phyloP scores from a whole-genome alignment of 2,888 invertebrate species.

The Ormyrus pomaceus region DNA sequence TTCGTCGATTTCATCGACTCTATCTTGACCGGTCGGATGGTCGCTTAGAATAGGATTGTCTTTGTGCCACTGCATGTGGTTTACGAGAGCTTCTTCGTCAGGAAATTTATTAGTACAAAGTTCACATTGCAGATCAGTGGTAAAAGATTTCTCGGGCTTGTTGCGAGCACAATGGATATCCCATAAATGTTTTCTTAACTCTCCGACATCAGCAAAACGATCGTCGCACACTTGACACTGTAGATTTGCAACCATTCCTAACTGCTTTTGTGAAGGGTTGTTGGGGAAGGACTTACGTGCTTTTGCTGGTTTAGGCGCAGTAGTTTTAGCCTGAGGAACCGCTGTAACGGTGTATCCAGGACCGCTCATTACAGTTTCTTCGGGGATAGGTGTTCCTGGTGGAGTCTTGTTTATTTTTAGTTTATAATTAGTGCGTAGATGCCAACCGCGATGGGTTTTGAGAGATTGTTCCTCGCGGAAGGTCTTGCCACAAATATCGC shows the following conservation, averaged over 20 bases:
- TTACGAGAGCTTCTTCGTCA: slow-evolving; percentile 73
- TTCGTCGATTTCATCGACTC: too few relatives aligned
- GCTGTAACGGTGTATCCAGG: slow-evolving; percentile 44
- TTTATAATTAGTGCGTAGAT: slow-evolving; percentile 77
- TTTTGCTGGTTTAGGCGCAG: slow-evolving; percentile 64
- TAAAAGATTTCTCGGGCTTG: slow-evolving; percentile 68
- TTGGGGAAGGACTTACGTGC: slow-evolving; percentile 70
- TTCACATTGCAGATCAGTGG: slow-evolving; percentile 70
- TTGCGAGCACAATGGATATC: slow-evolving; percentile 78
- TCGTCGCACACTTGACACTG: slow-evolving; percentile 80
- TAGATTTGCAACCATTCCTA: slow-evolving; percentile 62
- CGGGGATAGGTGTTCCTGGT: slow-evolving; percentile 3
- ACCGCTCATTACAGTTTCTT: slow-evolving; percentile 22
- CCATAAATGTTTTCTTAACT: slow-evolving; percentile 80
- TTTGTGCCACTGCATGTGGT: slow-evolving; percentile 77
- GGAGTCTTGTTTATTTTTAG: slow-evolving; percentile 51
- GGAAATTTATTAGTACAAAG: slow-evolving; percentile 77
- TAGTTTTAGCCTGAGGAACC: slow-evolving; percentile 51
- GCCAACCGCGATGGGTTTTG: slow-evolving; percentile 81
- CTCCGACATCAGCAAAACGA: slow-evolving; percentile 78
- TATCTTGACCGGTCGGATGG: not conserved
- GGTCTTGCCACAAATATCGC: slow-evolving; percentile 81
- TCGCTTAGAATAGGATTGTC: slow-evolving; percentile 69
- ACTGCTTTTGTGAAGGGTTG: slow-evolving; percentile 56
- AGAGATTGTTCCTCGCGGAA: slow-evolving; percentile 81